Evolutionary conservation across 2,888 invertebrate species (phyloP).

Genomic region (Andrena fulva): DNA sequence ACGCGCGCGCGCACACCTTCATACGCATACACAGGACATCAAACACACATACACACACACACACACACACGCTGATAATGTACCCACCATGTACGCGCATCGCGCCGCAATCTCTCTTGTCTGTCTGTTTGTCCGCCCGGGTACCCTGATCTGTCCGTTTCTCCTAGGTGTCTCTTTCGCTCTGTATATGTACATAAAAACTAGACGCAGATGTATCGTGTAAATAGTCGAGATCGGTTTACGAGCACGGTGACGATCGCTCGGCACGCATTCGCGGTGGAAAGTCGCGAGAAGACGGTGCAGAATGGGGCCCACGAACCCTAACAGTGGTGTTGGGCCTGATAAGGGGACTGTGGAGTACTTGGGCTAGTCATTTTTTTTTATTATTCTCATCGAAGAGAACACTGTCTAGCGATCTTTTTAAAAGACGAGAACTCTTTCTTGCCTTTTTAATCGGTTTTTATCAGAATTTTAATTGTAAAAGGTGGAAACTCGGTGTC

Average conservation of each 20-base stretch:
- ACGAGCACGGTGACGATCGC: not conserved
- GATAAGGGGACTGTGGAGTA: not conserved
- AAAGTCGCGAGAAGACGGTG: slow-evolving; percentile 2
- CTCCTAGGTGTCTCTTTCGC: slow-evolving; percentile 45
- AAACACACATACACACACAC: not conserved
- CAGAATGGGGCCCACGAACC: not conserved
- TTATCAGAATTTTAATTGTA: not conserved
- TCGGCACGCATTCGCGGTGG: not conserved
- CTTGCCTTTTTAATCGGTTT: not conserved
- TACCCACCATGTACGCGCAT: slow-evolving; percentile 30
- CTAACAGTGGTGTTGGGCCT: not conserved
- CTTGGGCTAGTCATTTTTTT: not conserved
- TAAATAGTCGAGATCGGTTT: slow-evolving; percentile 15
- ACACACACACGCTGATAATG: slow-evolving; percentile 8
- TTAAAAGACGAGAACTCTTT: not conserved
- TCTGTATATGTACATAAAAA: slow-evolving; percentile 35
- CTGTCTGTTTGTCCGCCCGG: slow-evolving; percentile 56
- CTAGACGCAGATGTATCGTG: slow-evolving; percentile 13
- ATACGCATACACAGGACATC: not conserved
- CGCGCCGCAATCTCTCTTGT: slow-evolving; percentile 57
- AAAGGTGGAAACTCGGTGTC: not conserved
- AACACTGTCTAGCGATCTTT: not conserved
- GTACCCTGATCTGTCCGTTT: slow-evolving; percentile 55
- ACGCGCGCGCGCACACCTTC: slow-evolving; percentile 9
- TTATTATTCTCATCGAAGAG: not conserved